A percentile compares a stretch with the other conserved stretches of the same genome.
Evolutionary conservation across 2,113 vertebrate genomes (phyloP).

Genomic region (Rallus limicola): DNA sequence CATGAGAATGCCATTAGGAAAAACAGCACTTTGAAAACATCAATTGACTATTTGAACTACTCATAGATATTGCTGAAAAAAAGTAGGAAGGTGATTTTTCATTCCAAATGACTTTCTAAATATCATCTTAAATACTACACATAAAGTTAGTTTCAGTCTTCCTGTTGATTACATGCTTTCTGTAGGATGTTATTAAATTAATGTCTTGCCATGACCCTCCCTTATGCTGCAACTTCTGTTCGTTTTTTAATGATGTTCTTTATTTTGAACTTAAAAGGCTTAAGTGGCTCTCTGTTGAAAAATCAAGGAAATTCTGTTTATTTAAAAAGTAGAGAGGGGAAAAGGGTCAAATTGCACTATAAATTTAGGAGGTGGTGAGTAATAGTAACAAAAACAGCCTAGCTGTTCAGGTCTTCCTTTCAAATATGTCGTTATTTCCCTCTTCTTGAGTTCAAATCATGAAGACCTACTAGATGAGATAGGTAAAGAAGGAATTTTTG

Average conservation of each 20-base stretch:
- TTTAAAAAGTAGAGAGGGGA: neutral
- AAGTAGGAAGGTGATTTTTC: neutral
- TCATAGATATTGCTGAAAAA: neutral
- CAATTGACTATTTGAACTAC: neutral
- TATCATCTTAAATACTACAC: neutral
- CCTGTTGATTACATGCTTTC: neutral
- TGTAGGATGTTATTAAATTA: neutral
- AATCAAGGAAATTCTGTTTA: neutral
- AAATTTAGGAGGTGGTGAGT: neutral
- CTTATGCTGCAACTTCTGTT: neutral
- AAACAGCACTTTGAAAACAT: neutral
- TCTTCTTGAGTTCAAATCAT: neutral
- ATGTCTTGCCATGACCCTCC: neutral
- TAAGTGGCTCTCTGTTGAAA: neutral
- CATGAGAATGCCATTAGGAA: neutral
- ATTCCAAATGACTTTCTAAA: neutral
- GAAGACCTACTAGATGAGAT: neutral
- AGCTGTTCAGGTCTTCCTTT: neutral
- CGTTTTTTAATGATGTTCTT: neutral
- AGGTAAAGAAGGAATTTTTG: constrained; percentile 41
- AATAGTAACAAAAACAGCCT: neutral
- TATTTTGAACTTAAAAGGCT: constrained; percentile 12
- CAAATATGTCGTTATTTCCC: neutral
- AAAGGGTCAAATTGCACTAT: neutral
- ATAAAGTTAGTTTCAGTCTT: neutral